Percentiles rank a stretch among this genome's conserved stretches.
Evolutionary conservation across 2,888 invertebrate species (phyloP).

Genomic region (Pelosia muscerda): DNA sequence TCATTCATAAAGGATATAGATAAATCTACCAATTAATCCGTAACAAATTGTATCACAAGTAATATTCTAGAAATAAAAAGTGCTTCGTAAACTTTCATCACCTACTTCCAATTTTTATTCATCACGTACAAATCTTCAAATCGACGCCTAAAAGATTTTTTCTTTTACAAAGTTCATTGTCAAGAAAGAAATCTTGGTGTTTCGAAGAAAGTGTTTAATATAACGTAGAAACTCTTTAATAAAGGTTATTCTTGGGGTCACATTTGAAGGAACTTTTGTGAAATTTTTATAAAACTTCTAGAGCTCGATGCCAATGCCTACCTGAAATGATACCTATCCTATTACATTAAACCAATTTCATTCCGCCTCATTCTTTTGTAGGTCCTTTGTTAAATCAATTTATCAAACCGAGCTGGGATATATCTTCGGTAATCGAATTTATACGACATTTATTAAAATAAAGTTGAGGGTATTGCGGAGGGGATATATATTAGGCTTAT

Average conservation of each 20-base stretch:
- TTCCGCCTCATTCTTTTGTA: not conserved
- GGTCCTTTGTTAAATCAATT: conserved; percentile 31
- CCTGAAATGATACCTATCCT: not conserved
- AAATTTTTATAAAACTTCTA: not conserved
- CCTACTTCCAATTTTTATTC: no score
- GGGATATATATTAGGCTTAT: not conserved
- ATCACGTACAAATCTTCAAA: not conserved
- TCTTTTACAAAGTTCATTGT: no score
- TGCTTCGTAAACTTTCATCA: no score
- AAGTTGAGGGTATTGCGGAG: conserved; percentile 3
- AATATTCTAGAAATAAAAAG: no score
- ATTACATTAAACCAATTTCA: conserved; percentile 6
- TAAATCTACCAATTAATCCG: no score
- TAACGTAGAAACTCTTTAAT: not conserved
- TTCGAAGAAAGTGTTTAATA: not conserved
- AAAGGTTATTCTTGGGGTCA: not conserved
- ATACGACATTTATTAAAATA: conserved; percentile 47
- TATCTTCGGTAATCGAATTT: conserved; percentile 41
- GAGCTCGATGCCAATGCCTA: not conserved
- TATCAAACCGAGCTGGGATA: conserved; percentile 28
- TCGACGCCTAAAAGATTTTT: no score
- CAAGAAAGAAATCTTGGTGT: no score
- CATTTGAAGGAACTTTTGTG: not conserved
- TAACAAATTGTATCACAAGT: no score
- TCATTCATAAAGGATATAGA: no score